Conservation (phyloP, 2,888 invertebrate genomes). For the Noctua janthina region DNA sequence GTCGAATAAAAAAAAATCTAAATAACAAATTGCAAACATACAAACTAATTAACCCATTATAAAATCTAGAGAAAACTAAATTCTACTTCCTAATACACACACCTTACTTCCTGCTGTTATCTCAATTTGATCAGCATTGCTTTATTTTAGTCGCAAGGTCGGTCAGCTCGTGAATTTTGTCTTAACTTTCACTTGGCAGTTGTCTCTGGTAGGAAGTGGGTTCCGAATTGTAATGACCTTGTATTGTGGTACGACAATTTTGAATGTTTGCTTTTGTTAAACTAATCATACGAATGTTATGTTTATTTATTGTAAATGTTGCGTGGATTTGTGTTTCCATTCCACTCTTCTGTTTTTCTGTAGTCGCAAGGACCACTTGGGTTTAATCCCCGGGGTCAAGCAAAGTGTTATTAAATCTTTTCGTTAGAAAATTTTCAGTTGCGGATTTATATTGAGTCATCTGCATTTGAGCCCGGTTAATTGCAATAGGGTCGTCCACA, state of each 20-base stretch:
- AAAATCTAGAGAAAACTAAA: neutral
- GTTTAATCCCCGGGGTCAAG: too few relatives aligned
- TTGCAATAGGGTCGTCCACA: too few relatives aligned
- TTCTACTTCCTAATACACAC: constrained; percentile 19
- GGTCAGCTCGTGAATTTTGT: constrained; percentile 30
- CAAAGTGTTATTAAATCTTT: too few relatives aligned
- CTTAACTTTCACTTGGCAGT: constrained; percentile 56
- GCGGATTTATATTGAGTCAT: too few relatives aligned
- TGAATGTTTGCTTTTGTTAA: constrained; percentile 25
- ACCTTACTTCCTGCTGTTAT: constrained; percentile 36
- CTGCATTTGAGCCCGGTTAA: too few relatives aligned
- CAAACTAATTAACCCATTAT: constrained; percentile 1
- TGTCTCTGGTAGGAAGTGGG: constrained; percentile 50
- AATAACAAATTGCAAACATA: neutral
- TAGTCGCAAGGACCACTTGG: too few relatives aligned
- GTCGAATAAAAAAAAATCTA: neutral
- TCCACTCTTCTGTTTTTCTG: too few relatives aligned
- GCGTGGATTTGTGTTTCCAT: too few relatives aligned
- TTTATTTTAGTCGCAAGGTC: constrained; percentile 48
- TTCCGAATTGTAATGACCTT: constrained; percentile 45
- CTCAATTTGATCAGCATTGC: constrained; percentile 25
- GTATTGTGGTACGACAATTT: constrained; percentile 12
- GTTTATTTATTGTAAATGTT: neutral
- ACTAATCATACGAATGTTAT: constrained; percentile 13
- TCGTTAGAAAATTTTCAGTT: too few relatives aligned